phyloP scores from a whole-genome alignment of 2,797 vertebrate genomes.

The Mus minutoides region DNA sequence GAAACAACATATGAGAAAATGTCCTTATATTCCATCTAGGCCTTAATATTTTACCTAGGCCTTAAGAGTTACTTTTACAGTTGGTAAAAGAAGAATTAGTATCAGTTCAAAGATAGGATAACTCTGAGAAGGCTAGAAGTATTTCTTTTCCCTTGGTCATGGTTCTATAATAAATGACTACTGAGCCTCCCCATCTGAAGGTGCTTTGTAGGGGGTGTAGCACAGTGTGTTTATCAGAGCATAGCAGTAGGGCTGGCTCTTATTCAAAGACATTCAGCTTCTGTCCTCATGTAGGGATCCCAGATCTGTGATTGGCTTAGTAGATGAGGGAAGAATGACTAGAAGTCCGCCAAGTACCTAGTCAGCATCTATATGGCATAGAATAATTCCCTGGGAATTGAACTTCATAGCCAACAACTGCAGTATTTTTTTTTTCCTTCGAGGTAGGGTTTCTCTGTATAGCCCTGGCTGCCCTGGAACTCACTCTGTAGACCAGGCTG shows the following conservation, averaged over 20 bases:
- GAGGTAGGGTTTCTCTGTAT: too few relatives aligned
- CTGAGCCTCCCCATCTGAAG: neutral
- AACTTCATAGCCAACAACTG: neutral
- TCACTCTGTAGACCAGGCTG: too few relatives aligned
- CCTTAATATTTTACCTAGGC: neutral
- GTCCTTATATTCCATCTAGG: neutral
- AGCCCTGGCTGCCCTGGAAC: too few relatives aligned
- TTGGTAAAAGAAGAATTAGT: neutral
- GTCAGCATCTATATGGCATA: neutral
- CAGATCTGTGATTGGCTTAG: neutral
- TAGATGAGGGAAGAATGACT: neutral
- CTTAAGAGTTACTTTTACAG: neutral
- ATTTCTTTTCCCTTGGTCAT: neutral
- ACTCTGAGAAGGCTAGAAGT: neutral
- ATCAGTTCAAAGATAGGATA: neutral
- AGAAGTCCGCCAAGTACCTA: neutral
- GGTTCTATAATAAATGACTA: neutral
- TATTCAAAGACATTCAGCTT: neutral
- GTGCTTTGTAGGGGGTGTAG: neutral
- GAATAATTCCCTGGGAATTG: neutral
- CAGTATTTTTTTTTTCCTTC: neutral
- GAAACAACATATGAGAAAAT: neutral
- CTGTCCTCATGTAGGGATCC: neutral
- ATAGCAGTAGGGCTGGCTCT: neutral
- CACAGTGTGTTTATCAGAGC: neutral